phyloP scores from a whole-genome alignment of 2,888 invertebrate genomes.

The Epinotia bilunana region DNA sequence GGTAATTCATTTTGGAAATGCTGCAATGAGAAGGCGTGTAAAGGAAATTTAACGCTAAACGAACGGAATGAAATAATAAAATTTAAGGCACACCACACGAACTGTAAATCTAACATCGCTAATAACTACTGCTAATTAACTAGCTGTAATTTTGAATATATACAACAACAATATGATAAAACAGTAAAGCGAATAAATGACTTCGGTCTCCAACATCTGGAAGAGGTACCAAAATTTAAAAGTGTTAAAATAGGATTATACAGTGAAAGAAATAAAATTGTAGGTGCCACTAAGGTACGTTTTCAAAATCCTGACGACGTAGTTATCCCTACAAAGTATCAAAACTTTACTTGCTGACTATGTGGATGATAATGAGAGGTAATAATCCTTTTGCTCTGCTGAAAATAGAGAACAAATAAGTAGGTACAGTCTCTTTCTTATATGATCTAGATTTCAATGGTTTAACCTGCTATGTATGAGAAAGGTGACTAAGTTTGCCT shows the following conservation, averaged over 20 bases:
- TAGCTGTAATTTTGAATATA: background rate
- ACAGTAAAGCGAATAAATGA: conserved; percentile 17
- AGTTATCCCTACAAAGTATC: too few species aligned
- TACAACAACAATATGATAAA: conserved; percentile 13
- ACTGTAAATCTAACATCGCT: conserved; percentile 10
- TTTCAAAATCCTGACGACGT: background rate
- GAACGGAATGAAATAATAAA: background rate
- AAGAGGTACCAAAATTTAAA: conserved; percentile 20
- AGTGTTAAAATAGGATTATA: conserved; percentile 24
- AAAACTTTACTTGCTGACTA: too few species aligned
- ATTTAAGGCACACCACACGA: conserved; percentile 10
- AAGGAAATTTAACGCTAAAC: conserved; percentile 1
- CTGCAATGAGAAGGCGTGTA: conserved; percentile 5
- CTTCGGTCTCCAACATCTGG: conserved; percentile 10
- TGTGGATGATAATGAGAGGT: too few species aligned
- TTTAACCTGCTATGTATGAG: too few species aligned
- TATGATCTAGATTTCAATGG: too few species aligned
- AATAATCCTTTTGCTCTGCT: too few species aligned
- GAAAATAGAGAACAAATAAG: too few species aligned
- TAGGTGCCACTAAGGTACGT: conserved; percentile 15
- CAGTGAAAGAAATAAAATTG: conserved; percentile 13
- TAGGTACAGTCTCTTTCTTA: too few species aligned
- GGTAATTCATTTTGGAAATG: conserved; percentile 8
- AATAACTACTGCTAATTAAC: conserved; percentile 1
- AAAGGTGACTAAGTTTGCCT: too few species aligned